Evolutionary conservation across 2,113 vertebrate species (phyloP), one percentile per base, ranked within the genome.

Genomic region (Beaufortia kweichowensis): DNA sequence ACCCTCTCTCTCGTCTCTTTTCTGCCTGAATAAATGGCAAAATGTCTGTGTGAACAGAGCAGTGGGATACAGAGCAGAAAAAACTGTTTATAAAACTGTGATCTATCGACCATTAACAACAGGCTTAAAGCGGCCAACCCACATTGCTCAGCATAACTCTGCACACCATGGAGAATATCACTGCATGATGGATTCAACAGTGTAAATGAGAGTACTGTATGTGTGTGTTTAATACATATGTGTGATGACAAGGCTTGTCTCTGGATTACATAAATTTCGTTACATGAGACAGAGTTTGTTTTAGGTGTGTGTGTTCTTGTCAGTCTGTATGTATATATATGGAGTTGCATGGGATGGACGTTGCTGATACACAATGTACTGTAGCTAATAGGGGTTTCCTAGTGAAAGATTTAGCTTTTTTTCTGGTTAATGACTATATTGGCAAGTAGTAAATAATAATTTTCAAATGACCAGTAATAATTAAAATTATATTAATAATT

Each of bases 61-160:
- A 57, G 53, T 57, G 53, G 53, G 68, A 71, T 59, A 17, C 31
- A 71, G 68, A 71, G 21, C 33, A 71, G 68, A 71, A 59, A 71
- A 67, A 70, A 71, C 35, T 71, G 68, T 71, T 71, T 71, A 71
- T 55, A 71, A 71, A 55, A 26, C 53, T 41, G 68, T 71, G 68
- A 71, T 71, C 53, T 57, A 71, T 71, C 53, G 68, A 71, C 68
- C 68, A 71, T 71, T 71, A 71, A 71, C 68, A 41, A 71, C 68
- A 39, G 53, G 68, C 68, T 57, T 71, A 71, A 41, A 71, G 68
- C 68, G 59, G 68, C 68, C 68, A 71, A 71, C 31, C 68, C 68
- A 41, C 68, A 71, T 71, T 57, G 35, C 33, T 71, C 53, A 57
- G 53, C 53, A 71, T 71, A 57, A 59, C 68, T 71, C 68, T 59